phyloP scores from a whole-genome alignment of 2,888 invertebrate genomes.

The Theretra japonica region DNA sequence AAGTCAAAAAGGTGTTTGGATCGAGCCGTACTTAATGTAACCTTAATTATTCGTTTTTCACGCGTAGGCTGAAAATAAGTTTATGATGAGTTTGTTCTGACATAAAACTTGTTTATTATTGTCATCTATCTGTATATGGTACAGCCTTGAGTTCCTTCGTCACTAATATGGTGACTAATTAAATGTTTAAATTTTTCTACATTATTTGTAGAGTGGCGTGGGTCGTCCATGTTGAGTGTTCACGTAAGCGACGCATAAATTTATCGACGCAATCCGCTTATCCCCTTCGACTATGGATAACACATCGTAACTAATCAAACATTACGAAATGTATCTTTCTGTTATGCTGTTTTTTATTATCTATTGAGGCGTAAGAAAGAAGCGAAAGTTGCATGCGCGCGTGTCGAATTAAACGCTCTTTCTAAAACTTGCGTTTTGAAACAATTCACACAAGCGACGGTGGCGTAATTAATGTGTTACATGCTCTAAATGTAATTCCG shows the following conservation, averaged over 20 bases:
- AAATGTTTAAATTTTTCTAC: slow-evolving; percentile 78
- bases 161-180: slow-evolving; percentile 78
- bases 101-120: slow-evolving; percentile 76
- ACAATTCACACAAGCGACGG: slow-evolving; percentile 45
- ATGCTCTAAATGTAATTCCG: slow-evolving; percentile 45
- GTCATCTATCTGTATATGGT: slow-evolving; percentile 75
- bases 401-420: slow-evolving; percentile 54
- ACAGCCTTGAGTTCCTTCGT: slow-evolving; percentile 74
- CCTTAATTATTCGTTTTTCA: slow-evolving; percentile 58
- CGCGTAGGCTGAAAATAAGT: slow-evolving; percentile 75
- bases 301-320: slow-evolving; percentile 40
- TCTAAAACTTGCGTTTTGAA: slow-evolving; percentile 56
- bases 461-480: slow-evolving; percentile 46
- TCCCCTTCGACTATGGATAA: slow-evolving; percentile 41
- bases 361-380: slow-evolving; percentile 60
- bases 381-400: slow-evolving; percentile 67
- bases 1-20: slow-evolving; percentile 35
- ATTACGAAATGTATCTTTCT: slow-evolving; percentile 44
- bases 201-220: slow-evolving; percentile 69
- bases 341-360: slow-evolving; percentile 48
- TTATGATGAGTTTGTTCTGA: slow-evolving; percentile 78
- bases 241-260: slow-evolving; percentile 47
- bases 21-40: slow-evolving; percentile 33
- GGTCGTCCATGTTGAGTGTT: slow-evolving; percentile 45
- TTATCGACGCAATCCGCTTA: slow-evolving; percentile 50